Evolutionary conservation across 2,797 vertebrate species (phyloP), one percentile per base, ranked within the genome.

Genomic region (Synanceia verrucosa): DNA sequence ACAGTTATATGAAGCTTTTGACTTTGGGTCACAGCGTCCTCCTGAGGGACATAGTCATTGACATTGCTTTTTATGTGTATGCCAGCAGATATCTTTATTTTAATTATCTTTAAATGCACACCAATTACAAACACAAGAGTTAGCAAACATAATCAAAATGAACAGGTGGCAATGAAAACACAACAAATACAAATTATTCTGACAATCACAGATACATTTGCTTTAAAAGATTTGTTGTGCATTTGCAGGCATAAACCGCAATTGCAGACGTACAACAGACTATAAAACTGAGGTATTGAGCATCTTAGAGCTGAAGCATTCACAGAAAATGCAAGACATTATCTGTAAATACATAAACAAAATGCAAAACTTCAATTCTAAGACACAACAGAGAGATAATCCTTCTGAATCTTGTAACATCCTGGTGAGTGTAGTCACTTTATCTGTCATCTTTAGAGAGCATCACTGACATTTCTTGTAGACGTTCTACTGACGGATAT

Each of bases 1-100:
- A 84, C 52, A 71, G 56, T 48, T 26, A 63, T 55, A 70, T 47
- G 59, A 73, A 24, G 43, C 29, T 31, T 78, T 64, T 51, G 24
- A 48, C 34, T 76, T 51, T 23, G 60, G 80, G 82, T 78, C 84
- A 84, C 53, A 44, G 36, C 82, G 83, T 78, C 34, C 81, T 78
- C 55, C 81, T 50, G 41, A 76, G 61, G 52, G 34, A 73, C 68
- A 62, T 0, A 36, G 13, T 43, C 33, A 43, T 50, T 43, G 39
- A 43, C 51, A 46, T 60, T n/a, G 26, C 31, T 64, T 64, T 68
- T 63, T 50, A 23, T 73, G 43, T 73, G 47, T 58, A 53, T 50
- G 26, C 4, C 61, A 58, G 44, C 23, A 64, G 33, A 18, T n/a
- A 7, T 43, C 39, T 43, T 43, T 18, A 43, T 43, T 43, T 0